Evolutionary conservation across 2,888 invertebrate genomes (phyloP).

Genomic region (Frankliniella fusca): DNA sequence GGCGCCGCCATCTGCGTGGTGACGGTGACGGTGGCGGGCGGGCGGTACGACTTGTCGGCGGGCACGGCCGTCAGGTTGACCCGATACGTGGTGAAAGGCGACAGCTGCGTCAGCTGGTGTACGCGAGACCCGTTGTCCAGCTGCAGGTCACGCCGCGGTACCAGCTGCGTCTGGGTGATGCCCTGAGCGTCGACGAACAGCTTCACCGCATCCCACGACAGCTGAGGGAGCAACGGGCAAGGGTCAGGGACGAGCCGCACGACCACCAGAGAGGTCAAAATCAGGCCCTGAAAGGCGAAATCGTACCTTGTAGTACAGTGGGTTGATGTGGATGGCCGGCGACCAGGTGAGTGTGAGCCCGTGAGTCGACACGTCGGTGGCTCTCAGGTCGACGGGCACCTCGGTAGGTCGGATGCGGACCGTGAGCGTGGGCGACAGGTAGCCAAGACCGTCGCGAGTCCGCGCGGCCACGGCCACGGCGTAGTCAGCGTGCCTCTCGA

Average conservation of each 20-base stretch:
- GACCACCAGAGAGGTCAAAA: too few relatives aligned
- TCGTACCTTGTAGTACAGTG: constrained; percentile 65
- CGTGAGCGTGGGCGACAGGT: constrained; percentile 76
- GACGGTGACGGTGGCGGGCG: constrained; percentile 88
- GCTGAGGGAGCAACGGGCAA: constrained; percentile 47
- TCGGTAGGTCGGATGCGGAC: constrained; percentile 90
- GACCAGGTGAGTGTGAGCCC: constrained; percentile 91
- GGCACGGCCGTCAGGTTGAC: constrained; percentile 91
- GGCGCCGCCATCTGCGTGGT: constrained; percentile 96
- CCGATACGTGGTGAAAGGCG: constrained; percentile 90
- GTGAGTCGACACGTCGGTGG: constrained; percentile 87
- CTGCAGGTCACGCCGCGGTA: constrained; percentile 67
- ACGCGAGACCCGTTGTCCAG: constrained; percentile 67
- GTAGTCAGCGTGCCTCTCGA: constrained; percentile 87
- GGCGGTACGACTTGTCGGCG: constrained; percentile 72
- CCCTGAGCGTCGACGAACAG: constrained; percentile 92
- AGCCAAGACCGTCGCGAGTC: constrained; percentile 73
- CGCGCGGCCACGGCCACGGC: constrained; percentile 85
- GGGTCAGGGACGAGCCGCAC: not conserved
- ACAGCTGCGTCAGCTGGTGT: constrained; percentile 79
- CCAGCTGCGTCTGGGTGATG: constrained; percentile 81
- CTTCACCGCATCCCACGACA: constrained; percentile 87
- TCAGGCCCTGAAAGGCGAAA: too few relatives aligned
- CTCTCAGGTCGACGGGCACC: constrained; percentile 82
- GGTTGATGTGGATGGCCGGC: constrained; percentile 82